Percentiles rank a stretch among this genome's conserved stretches.
phyloP scores from a whole-genome alignment of 2,888 invertebrate species.

The Zele albiditarsus region DNA sequence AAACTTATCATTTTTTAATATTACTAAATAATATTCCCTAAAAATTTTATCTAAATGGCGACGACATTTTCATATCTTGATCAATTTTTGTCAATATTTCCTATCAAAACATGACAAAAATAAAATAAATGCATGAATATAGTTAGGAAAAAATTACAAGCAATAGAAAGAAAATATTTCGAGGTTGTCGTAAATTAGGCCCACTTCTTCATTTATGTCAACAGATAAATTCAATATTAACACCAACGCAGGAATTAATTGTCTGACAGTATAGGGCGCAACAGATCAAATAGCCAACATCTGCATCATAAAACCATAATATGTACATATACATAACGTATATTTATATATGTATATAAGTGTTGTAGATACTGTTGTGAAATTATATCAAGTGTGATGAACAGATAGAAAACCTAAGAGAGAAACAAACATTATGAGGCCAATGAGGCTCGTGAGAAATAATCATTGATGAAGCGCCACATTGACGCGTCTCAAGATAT shows the following conservation, averaged over 20 bases:
- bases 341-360: constrained; percentile 13
- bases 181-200: too few relatives aligned
- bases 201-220: not conserved
- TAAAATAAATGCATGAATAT: too few relatives aligned
- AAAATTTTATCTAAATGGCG: too few relatives aligned
- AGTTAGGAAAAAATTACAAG: too few relatives aligned
- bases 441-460: constrained; percentile 22
- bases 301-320: constrained; percentile 24
- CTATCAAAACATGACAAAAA: too few relatives aligned
- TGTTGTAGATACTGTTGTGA: not conserved
- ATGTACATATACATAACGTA: not conserved
- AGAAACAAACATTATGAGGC: not conserved
- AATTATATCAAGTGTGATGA: constrained; percentile 18
- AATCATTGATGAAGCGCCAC: constrained; percentile 23
- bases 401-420: not conserved
- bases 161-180: too few relatives aligned
- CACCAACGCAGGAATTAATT: constrained; percentile 40
- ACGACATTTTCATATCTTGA: too few relatives aligned
- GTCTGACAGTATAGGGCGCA: constrained; percentile 45
- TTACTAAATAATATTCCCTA: too few relatives aligned
- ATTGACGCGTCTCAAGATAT: not conserved
- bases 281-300: constrained; percentile 49
- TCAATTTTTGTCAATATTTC: too few relatives aligned
- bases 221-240: not conserved
- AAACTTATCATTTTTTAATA: too few relatives aligned